These are phyloP conservation scores for Nymphicus hollandicus DNA, from an alignment of 2,113 vertebrate species.

Conservation along the genomic window DNA sequence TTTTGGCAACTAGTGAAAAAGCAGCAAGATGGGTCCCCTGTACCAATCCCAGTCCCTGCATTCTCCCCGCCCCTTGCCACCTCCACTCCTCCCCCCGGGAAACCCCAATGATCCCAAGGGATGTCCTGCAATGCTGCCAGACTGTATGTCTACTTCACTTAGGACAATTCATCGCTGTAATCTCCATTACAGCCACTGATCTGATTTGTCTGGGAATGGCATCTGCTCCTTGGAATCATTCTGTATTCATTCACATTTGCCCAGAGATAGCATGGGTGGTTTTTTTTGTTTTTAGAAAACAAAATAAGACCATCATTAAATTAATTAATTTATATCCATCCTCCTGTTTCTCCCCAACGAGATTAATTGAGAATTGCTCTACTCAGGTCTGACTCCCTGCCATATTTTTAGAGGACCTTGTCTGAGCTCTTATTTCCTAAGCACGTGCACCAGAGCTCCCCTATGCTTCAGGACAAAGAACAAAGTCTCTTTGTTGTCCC, in stretches of 20 bases:
- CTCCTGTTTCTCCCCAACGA: not conserved
- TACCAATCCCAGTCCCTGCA: not conserved
- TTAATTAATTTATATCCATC: not conserved
- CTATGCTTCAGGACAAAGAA: conserved; percentile 1
- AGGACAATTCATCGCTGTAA: not conserved
- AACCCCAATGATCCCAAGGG: not conserved
- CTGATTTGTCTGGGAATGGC: not conserved
- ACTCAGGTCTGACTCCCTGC: not conserved
- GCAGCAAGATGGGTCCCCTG: not conserved
- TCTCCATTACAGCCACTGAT: not conserved
- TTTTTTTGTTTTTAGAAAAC: not conserved
- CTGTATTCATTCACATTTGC: not conserved
- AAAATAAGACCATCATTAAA: not conserved
- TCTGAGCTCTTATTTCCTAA: not conserved
- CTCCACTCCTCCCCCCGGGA: not conserved
- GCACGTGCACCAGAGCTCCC: not conserved
- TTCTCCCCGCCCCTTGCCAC: not conserved
- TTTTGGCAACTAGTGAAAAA: not conserved
- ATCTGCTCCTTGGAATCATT: not conserved
- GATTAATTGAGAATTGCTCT: not conserved
- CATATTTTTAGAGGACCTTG: not conserved
- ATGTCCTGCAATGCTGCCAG: not conserved
- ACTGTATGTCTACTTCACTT: not conserved
- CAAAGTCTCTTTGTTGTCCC: not conserved
- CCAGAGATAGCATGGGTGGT: not conserved